These are phyloP conservation scores for Prunella fulvescens DNA, from an alignment of 2,113 vertebrate genomes.

Conservation along the genomic window DNA sequence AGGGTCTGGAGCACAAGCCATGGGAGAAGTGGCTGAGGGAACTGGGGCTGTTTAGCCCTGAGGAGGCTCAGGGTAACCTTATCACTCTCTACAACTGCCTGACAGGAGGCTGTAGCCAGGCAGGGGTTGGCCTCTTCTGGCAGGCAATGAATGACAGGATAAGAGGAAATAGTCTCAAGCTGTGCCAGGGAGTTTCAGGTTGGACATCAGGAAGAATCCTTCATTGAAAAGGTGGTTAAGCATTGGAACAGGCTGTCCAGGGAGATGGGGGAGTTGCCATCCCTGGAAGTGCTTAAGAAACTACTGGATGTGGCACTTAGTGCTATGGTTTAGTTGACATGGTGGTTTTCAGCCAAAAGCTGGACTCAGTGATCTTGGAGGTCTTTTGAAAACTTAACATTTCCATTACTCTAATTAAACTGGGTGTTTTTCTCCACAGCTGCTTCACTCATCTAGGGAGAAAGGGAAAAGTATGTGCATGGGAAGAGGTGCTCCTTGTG, in stretches of 20 bases:
- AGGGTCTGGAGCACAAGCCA: background rate
- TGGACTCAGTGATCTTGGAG: background rate
- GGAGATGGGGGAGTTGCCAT: accelerated
- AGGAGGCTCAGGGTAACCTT: background rate
- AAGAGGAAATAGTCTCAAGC: background rate
- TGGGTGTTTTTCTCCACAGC: background rate
- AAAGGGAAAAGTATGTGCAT: background rate
- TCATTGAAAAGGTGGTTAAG: background rate
- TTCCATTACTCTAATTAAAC: background rate
- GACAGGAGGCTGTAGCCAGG: background rate
- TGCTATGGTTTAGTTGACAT: background rate
- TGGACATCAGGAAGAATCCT: background rate
- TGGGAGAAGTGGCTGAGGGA: background rate
- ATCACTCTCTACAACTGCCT: background rate
- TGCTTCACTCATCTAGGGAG: background rate
- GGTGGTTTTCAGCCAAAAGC: background rate
- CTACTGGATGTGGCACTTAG: background rate
- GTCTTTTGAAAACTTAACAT: background rate
- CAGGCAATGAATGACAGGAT: background rate
- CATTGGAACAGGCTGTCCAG: accelerated
- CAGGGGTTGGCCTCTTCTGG: background rate
- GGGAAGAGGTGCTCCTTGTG: background rate
- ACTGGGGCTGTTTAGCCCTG: background rate
- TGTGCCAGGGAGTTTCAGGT: background rate
- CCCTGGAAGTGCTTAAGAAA: background rate